Base-by-base conservation (phyloP, 2,113 vertebrate genomes). In the Poecile atricapillus region DNA sequence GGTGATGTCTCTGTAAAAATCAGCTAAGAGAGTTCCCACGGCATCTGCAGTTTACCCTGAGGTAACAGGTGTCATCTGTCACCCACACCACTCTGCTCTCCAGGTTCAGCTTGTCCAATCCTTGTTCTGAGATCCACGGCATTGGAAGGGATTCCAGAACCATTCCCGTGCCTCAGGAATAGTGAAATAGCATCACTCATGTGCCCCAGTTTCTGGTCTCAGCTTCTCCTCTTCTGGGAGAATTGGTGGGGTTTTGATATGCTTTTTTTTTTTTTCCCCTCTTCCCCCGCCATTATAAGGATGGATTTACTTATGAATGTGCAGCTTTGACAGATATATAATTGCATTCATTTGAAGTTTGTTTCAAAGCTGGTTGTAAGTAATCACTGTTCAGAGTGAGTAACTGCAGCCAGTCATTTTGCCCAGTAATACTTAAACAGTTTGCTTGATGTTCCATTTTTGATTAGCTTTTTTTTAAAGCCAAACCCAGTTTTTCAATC, bases 141-240 rank as follows among this genome's bases (percentile, higher is more conserved):
- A 2, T 8, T 15, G 43, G 31, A 19, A 35, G 8, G 31, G 33
- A 11, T 25, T 82, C 56, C 47, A 12, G 31, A 78, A 3, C 65
- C 1, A 0, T 46, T 53, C 47, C 0, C 0, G 10, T 22, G 31
- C 25, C 14, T 31, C 27, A 50, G 75, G 50, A 46, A 6, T 15
- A 16, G 35, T 43, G 39, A 39, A 39, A 39, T 20, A 33, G 63
- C 37, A 30, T 73, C 24, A 3, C 64, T 44, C 14, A 4, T 0
- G 2, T 56, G 53, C 43, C n/a, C 31, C 63, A 11, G 37, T 52
- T 64, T 44, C 35, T 86, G 62, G 3, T 64, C 59, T 83, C 44
- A 46, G 11, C 28, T 77, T 64, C 35, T 49, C 15, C 5, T 22
- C 19, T 76, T 24, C n/a, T 35, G 24, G 24, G 19, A 73, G 25